Base-by-base conservation (phyloP, 2,797 vertebrate genomes). In the Distichodus sexfasciatus region DNA sequence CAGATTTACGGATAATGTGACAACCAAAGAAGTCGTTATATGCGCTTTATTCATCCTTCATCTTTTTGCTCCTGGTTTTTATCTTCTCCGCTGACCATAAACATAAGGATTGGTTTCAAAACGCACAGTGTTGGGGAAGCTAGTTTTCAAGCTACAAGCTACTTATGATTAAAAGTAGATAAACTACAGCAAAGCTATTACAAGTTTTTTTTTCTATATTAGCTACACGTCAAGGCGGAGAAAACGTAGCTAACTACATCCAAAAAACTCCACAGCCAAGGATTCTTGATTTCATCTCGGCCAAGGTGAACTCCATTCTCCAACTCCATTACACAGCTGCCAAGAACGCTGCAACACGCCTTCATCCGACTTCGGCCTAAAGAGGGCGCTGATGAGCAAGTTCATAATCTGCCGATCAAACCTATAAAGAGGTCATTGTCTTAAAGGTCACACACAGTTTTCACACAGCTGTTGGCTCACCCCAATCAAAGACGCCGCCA, bases 21-120 rank as follows among this genome's bases (percentile, higher is more conserved):
- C 68, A 71, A 67, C 64, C 68, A 63, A 71, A 43, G 63, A 77
- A 65, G 44, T 24, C 57, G 41, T 77, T 47, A 67, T 40, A 35
- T 17, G 61, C 11, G 10, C 33, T 33, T 69, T 53, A 3, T 29
- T n/a, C 61, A 21, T 15, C 9, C 28, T 24, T 44, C 26, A 40
- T 19, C 40, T 36, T 48, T 44, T 14, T 5, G 15, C 11, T 40
- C 23, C 15, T 57, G 28, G 53, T 36, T 46, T 17, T 44, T 33
- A 31, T 28, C 26, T 48, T 7, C 23, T 33, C 31, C 17, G 12
- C 12, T 55, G 19, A 51, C 33, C 26, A 26, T 59, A 60, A 65
- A 66, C 54, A 72, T 19, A 17, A 11, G 38, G 43, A 51, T 64
- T 57, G 24, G 38, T 71, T 62, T 31, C 54, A 65, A 43, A 26